Evolutionary conservation across 2,888 invertebrate genomes (phyloP).

Genomic region (Lithophane leautieri): DNA sequence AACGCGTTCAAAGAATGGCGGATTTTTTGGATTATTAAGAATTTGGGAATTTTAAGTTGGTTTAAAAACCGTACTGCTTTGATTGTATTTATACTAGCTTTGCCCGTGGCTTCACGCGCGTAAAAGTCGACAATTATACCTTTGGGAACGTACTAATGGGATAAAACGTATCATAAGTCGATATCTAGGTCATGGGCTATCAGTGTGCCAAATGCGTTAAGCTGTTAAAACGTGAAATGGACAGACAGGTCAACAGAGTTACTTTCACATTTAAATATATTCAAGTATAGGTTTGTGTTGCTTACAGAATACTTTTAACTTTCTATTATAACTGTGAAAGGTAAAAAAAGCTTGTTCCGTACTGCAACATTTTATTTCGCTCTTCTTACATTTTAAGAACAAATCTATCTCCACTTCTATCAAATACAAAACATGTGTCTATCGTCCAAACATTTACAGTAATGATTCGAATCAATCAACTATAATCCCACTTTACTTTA

Average conservation of each 20-base stretch:
- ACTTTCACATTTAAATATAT: background rate
- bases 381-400: background rate
- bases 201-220: background rate
- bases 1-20: constrained; percentile 12
- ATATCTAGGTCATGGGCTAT: too few species aligned
- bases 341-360: background rate
- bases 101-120: background rate
- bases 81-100: background rate
- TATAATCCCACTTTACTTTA: constrained; percentile 30
- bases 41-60: background rate
- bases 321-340: background rate
- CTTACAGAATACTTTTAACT: background rate
- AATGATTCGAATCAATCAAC: constrained; percentile 28
- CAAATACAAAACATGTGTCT: background rate
- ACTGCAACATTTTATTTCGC: background rate
- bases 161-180: background rate
- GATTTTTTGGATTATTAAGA: background rate
- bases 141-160: background rate
- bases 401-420: background rate
- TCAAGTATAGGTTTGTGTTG: background rate
- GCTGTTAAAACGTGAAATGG: background rate
- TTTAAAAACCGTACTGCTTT: background rate
- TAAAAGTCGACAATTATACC: background rate
- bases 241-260: background rate
- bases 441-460: constrained; percentile 8